Evolutionary conservation across 2,113 vertebrate species (phyloP).

Genomic region (Patagioenas fasciata): DNA sequence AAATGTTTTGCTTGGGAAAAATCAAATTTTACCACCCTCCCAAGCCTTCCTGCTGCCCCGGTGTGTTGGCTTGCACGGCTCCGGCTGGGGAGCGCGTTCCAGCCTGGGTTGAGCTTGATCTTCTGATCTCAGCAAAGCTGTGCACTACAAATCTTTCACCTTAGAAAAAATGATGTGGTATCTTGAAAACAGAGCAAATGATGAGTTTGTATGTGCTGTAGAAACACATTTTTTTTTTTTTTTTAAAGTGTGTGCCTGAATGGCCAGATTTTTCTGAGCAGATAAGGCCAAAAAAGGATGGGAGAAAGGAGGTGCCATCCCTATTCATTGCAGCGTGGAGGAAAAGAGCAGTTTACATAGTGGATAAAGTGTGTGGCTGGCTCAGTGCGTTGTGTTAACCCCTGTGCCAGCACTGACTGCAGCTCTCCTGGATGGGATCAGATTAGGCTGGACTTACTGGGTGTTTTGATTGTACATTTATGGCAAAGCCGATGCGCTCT

Average conservation of each 20-base stretch:
- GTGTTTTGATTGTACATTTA: neutral
- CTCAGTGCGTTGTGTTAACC: accelerated
- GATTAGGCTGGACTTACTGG: neutral
- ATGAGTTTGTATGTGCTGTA: neutral
- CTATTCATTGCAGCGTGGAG: neutral
- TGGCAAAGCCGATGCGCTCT: neutral
- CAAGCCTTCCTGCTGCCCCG: conserved; percentile 4
- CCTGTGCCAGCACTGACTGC: accelerated
- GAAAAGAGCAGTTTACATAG: neutral
- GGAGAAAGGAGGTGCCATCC: neutral
- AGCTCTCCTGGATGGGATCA: neutral
- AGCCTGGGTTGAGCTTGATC: neutral
- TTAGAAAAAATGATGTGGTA: neutral
- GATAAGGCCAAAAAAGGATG: neutral
- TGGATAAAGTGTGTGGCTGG: neutral
- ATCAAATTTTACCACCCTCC: conserved; percentile 1
- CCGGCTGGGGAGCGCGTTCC: neutral
- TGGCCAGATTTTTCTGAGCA: neutral
- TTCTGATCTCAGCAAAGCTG: neutral
- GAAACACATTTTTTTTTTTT: neutral
- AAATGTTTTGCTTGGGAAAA: conserved; percentile 42
- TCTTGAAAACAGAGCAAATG: neutral
- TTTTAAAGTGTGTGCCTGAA: neutral
- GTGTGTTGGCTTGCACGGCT: neutral
- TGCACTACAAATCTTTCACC: neutral